These are phyloP conservation scores for Hippocampus comes DNA, from an alignment of 2,113 vertebrate species.

Conservation along the genomic window DNA sequence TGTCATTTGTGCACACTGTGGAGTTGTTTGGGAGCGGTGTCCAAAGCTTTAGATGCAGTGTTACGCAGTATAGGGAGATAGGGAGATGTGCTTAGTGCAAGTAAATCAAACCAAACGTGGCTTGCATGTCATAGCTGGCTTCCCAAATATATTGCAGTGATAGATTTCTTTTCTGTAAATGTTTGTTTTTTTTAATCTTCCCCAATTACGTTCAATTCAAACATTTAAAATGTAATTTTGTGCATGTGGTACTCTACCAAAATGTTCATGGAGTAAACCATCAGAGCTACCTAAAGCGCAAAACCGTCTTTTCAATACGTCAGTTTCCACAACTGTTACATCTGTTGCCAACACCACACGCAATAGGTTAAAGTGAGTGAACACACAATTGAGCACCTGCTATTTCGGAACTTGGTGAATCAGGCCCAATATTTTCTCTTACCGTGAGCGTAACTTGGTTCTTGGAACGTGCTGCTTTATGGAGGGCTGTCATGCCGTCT, in stretches of 20 bases:
- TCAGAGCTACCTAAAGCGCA: background rate
- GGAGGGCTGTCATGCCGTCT: conserved; percentile 90
- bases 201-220: background rate
- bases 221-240: background rate
- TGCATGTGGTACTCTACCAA: background rate
- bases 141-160: too few species aligned
- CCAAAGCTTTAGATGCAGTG: too few species aligned
- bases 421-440: conserved; percentile 4
- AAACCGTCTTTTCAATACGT: background rate
- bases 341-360: background rate
- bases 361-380: background rate
- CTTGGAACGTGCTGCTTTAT: conserved; percentile 85
- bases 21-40: too few species aligned
- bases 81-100: too few species aligned
- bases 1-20: too few species aligned
- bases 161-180: too few species aligned
- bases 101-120: too few species aligned
- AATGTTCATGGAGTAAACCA: too few species aligned
- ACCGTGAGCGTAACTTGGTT: conserved; percentile 85
- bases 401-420: background rate
- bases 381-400: background rate
- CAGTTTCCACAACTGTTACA: background rate
- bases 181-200: too few species aligned
- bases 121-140: too few species aligned
- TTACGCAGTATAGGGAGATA: too few species aligned